These are phyloP conservation scores for Steatocranus sp. DNA, from an alignment of 2,797 vertebrate species.

Conservation along the genomic window DNA sequence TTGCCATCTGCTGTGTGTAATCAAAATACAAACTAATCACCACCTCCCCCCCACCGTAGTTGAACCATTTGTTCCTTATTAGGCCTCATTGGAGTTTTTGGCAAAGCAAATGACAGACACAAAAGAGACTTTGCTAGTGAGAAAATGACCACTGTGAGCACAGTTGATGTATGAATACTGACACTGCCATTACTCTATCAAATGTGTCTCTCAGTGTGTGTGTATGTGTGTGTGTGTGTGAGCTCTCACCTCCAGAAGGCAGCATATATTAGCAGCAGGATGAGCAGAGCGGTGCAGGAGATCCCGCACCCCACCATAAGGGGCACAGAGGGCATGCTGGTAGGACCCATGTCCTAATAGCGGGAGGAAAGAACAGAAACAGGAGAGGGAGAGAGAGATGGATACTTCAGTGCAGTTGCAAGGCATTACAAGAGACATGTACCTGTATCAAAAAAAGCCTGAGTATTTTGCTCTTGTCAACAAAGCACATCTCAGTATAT, in stretches of 20 bases:
- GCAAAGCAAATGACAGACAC: conserved; percentile 12
- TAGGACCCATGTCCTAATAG: conserved; percentile 87
- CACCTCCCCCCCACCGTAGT: conserved; percentile 12
- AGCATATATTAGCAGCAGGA: conserved; percentile 92
- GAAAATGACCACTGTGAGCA: not conserved
- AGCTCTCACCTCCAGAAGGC: conserved; percentile 91
- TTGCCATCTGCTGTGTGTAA: conserved; percentile 50
- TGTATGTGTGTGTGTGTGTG: not conserved
- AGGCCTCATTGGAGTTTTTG: conserved; percentile 56
- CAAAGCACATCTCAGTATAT: not conserved
- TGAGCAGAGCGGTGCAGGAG: conserved; percentile 92
- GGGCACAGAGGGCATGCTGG: conserved; percentile 88
- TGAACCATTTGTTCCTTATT: conserved; percentile 63
- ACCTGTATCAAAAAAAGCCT: fast-evolving
- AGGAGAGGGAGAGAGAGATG: too few relatives aligned
- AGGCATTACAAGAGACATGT: not conserved
- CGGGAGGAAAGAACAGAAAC: not conserved
- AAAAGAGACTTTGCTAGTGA: not conserved
- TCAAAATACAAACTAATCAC: conserved; percentile 32
- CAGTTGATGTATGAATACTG: not conserved
- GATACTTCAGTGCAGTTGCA: not conserved
- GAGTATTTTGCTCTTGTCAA: not conserved
- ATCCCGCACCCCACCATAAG: conserved; percentile 97
- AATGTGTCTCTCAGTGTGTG: not conserved
- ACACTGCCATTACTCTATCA: not conserved